A percentile compares a stretch with the other conserved stretches of the same genome.
phyloP scores from a whole-genome alignment of 2,113 vertebrate species.

The Engraulis encrasicolus region DNA sequence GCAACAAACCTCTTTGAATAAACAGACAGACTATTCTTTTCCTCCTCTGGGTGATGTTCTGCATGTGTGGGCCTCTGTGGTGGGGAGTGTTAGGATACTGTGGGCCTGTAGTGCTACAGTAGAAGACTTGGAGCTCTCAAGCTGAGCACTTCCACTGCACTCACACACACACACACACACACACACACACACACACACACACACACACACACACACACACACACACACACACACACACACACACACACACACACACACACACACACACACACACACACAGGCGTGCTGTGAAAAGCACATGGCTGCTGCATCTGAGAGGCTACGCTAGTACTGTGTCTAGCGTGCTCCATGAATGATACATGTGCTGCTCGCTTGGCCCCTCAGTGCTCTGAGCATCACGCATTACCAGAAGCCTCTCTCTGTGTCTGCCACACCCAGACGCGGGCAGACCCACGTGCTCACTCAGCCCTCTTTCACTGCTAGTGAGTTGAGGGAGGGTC shows the following conservation, averaged over 20 bases:
- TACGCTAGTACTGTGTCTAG: neutral
- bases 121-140: neutral
- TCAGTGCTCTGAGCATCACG: neutral
- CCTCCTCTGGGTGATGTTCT: neutral
- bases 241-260: no score
- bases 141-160: neutral
- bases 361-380: neutral
- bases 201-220: no score
- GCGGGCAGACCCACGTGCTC: neutral
- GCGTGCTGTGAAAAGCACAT: neutral
- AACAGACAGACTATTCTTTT: neutral
- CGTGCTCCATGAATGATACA: slow-evolving; percentile 4
- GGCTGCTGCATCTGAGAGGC: neutral
- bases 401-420: neutral
- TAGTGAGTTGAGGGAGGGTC: neutral
- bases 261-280: no score
- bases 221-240: no score
- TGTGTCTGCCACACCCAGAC: neutral
- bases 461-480: neutral
- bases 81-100: neutral
- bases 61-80: neutral
- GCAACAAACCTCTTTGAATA: neutral
- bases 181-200: no score
- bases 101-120: neutral
- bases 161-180: no score